Percentiles rank a stretch among this genome's conserved stretches.
Evolutionary conservation across 2,797 vertebrate species (phyloP).

Genomic region (Takifugu rubripes): DNA sequence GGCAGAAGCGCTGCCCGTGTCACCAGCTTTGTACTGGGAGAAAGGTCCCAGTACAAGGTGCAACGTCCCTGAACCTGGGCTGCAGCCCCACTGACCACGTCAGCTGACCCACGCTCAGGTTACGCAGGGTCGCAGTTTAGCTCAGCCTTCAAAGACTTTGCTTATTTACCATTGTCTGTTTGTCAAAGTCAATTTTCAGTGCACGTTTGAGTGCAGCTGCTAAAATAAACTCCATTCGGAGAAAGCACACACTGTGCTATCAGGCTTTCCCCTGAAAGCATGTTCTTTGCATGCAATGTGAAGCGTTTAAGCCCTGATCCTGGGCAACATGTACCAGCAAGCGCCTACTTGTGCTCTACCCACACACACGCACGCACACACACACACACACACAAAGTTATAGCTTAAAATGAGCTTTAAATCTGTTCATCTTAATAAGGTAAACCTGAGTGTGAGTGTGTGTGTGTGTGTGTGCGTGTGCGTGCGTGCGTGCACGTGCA

Average conservation of each 20-base stretch:
- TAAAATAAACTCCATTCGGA: constrained; percentile 57
- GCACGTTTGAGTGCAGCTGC: constrained; percentile 27
- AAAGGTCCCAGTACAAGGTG: too few relatives aligned
- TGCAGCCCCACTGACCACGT: too few relatives aligned
- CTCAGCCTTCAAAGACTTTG: constrained; percentile 24
- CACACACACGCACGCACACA: constrained; percentile 1
- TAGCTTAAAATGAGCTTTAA: constrained; percentile 58
- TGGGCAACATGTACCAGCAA: constrained; percentile 54
- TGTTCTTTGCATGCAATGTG: constrained; percentile 54
- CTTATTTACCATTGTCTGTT: constrained; percentile 40
- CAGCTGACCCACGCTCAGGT: too few relatives aligned
- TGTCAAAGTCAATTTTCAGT: constrained; percentile 22
- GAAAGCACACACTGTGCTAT: constrained; percentile 50
- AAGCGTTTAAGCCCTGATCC: constrained; percentile 43
- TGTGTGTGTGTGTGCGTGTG: constrained; percentile 10
- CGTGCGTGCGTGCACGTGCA: constrained; percentile 11
- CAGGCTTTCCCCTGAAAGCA: constrained; percentile 45
- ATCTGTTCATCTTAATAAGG: not conserved
- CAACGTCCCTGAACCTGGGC: too few relatives aligned
- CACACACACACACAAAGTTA: constrained; percentile 49
- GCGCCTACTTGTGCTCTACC: constrained; percentile 26
- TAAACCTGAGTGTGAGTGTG: constrained; percentile 12
- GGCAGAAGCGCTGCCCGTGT: too few relatives aligned
- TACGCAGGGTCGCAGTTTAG: not conserved
- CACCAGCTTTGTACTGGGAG: too few relatives aligned